These are phyloP conservation scores for Epinotia nisella DNA, from an alignment of 2,888 invertebrate species.

Conservation along the genomic window DNA sequence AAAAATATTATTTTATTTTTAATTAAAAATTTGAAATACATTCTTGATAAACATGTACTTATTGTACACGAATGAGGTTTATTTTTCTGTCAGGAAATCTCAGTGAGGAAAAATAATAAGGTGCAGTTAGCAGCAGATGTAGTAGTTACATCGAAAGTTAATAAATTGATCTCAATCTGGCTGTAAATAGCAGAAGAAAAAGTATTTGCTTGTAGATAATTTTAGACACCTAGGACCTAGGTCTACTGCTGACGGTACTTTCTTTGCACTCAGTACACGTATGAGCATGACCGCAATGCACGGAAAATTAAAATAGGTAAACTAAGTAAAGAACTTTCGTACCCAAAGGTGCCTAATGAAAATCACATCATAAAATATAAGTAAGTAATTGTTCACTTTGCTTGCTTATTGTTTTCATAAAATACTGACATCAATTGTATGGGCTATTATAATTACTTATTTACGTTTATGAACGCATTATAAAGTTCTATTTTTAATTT, in stretches of 20 bases:
- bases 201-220: background rate
- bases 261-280: background rate
- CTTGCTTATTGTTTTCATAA: too few relatives aligned
- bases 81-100: background rate
- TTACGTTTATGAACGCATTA: slow-evolving; percentile 5
- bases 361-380: too few relatives aligned
- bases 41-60: too few relatives aligned
- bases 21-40: too few relatives aligned
- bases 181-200: background rate
- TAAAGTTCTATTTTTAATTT: background rate
- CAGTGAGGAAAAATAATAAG: too few relatives aligned
- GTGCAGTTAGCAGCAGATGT: too few relatives aligned
- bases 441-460: background rate
- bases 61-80: background rate
- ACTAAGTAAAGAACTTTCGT: background rate
- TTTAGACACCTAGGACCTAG: background rate
- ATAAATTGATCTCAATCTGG: background rate
- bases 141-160: background rate
- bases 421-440: too few relatives aligned
- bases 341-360: background rate
- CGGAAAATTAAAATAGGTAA: background rate
- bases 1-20: too few relatives aligned
- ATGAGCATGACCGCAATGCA: background rate
- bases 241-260: slow-evolving; percentile 10
- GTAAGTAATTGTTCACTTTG: too few relatives aligned